phyloP scores from a whole-genome alignment of 1,140 invertebrate species.

The Brachionus asplanchnoidis region DNA sequence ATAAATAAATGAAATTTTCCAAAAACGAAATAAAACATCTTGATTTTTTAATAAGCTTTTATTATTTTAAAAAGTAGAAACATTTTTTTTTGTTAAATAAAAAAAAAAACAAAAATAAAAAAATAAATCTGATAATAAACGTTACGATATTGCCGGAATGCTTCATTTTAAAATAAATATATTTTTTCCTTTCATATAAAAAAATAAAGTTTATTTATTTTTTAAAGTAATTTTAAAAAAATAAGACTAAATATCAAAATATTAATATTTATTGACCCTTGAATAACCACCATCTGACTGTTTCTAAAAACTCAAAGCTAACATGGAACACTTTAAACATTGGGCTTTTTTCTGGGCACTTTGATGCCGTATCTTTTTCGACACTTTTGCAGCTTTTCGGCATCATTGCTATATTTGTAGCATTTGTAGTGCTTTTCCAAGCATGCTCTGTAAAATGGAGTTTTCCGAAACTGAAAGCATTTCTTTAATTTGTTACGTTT shows the following conservation, averaged over 20 bases:
- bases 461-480: not conserved
- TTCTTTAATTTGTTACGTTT: not conserved
- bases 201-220: not conserved
- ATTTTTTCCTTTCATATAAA: not conserved
- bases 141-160: not conserved
- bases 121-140: not conserved
- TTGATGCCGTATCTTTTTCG: not conserved
- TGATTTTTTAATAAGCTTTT: no score
- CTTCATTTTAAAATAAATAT: not conserved
- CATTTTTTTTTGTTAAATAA: not conserved
- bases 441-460: not conserved
- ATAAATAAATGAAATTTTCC: no score
- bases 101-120: not conserved
- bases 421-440: constrained; percentile 10
- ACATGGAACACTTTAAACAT: not conserved
- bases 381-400: not conserved
- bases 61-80: not conserved
- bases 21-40: no score
- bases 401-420: constrained; percentile 8
- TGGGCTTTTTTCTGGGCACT: not conserved
- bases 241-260: not conserved
- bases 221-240: not conserved
- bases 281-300: constrained; percentile 34
- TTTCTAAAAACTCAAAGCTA: not conserved
- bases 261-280: not conserved